Evolutionary conservation across 2,888 invertebrate genomes (phyloP), one percentile per base, ranked within the genome.

Genomic region (Erpobdella octoculata): DNA sequence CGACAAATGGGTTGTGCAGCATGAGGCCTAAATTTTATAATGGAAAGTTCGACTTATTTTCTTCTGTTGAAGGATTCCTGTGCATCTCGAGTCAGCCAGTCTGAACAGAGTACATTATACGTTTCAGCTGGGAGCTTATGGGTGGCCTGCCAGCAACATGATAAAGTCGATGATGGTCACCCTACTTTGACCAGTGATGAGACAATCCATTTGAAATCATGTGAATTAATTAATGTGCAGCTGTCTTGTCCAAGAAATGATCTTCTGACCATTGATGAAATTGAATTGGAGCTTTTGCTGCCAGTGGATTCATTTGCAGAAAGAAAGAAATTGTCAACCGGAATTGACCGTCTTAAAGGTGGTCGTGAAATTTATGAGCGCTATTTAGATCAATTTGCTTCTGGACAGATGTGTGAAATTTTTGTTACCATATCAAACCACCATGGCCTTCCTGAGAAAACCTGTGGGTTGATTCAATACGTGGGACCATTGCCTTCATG

Each of bases 401-500:
- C 62, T 62, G 62, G 62, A 9, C 62, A 62, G 33, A 62, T 62
- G 62, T 62, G 35, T 62, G 69, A 69, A 28, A 48, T 69, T 12
- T 69, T 28, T 58, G 69, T 48, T 31, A 25, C 33, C 2, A 33
- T 69, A 2, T 31, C 37, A 21, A 69, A 48, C 36, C 35, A 33
- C 25, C 25, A 53, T 31, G 72, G 62, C 38, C 25, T 67, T 0
- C 70, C 38, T 28, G 72, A 72, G 21, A 72, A 71, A 33, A 38
- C 48, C 15, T 61, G 46, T 18, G 73, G 73, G 15, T 21, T 71
- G 21, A 35, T 73, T 12, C 68, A 53, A 28, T 74, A 74, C 64
- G 61, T 72, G n/a, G 74, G 73, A 59, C 41, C 41, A 18, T 48
- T 80, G 3, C 75, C 76, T 36, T 78, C 77, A 18, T 62, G 75